Evolutionary conservation across 2,113 vertebrate species (phyloP).

Genomic region (Triplophysa dalaica): DNA sequence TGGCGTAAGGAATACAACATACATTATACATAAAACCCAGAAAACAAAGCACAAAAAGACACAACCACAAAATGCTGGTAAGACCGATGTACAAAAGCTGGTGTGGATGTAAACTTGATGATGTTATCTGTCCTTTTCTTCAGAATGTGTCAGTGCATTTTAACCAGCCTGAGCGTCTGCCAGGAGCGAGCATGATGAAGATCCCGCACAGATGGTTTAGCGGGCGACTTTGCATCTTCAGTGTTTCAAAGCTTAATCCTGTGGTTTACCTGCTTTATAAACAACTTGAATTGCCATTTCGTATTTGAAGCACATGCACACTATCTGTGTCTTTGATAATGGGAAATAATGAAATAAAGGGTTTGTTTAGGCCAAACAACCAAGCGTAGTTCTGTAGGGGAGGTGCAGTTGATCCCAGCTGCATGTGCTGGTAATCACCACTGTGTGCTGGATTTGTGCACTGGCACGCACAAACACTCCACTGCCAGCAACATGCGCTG

Average conservation of each 20-base stretch:
- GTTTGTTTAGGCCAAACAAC: slow-evolving; percentile 66
- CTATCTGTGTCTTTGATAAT: slow-evolving; percentile 50
- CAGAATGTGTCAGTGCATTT: slow-evolving; percentile 21
- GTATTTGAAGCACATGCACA: slow-evolving; percentile 57
- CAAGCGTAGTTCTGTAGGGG: slow-evolving; percentile 56
- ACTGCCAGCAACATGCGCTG: slow-evolving; percentile 67
- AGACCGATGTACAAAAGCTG: not conserved
- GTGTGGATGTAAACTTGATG: slow-evolving; percentile 6
- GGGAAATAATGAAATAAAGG: slow-evolving; percentile 67
- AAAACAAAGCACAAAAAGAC: not conserved
- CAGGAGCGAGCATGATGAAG: slow-evolving; percentile 22
- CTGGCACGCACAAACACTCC: slow-evolving; percentile 71
- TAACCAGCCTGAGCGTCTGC: slow-evolving; percentile 10
- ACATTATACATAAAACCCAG: not conserved
- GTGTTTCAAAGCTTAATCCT: slow-evolving; percentile 50
- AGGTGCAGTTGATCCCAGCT: slow-evolving; percentile 70
- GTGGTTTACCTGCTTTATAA: slow-evolving; percentile 53
- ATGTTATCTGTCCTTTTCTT: slow-evolving; percentile 4
- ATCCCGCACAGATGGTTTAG: slow-evolving; percentile 44
- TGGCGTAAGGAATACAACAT: not conserved
- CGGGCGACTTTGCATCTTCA: slow-evolving; percentile 32
- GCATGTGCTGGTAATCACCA: slow-evolving; percentile 72
- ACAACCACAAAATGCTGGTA: not conserved
- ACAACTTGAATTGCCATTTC: slow-evolving; percentile 58
- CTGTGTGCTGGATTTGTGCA: slow-evolving; percentile 71